A percentile compares a stretch with the other conserved stretches of the same genome.
Conservation (phyloP, 2,888 invertebrate genomes). For the Microctonus aethiopoides region DNA sequence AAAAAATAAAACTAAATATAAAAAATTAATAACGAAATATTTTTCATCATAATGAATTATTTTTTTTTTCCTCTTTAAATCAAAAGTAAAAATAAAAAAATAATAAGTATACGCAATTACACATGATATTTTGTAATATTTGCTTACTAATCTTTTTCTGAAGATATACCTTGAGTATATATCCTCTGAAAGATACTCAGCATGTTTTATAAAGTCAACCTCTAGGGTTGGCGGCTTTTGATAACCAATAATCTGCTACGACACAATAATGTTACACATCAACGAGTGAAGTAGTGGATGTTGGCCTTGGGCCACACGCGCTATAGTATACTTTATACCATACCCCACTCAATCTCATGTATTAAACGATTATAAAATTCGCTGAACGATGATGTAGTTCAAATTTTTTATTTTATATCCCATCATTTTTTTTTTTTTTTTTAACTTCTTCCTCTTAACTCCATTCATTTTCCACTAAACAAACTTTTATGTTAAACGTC, state of each 20-base stretch:
- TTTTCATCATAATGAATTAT: no score
- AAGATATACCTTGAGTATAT: not conserved
- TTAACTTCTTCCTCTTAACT: not conserved
- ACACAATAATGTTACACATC: slow-evolving; percentile 44
- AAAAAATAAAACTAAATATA: no score
- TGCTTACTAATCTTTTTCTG: not conserved
- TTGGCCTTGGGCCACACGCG: slow-evolving; percentile 32
- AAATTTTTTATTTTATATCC: not conserved
- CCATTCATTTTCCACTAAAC: not conserved
- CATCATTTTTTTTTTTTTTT: not conserved
- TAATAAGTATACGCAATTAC: no score
- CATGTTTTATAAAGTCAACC: slow-evolving; percentile 12
- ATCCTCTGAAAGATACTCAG: not conserved
- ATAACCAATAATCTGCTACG: slow-evolving; percentile 41
- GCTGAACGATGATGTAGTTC: not conserved
- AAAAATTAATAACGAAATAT: no score
- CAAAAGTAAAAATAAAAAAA: no score
- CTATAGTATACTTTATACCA: no score
- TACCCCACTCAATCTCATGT: slow-evolving; percentile 40
- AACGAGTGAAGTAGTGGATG: slow-evolving; percentile 31
- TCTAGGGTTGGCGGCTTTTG: slow-evolving; percentile 27
- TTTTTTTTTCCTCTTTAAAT: no score
- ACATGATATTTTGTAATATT: no score
- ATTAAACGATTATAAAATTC: slow-evolving; percentile 42
- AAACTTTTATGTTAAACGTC: slow-evolving; percentile 1